Percentiles rank a stretch among this genome's conserved stretches.
These are phyloP conservation scores for Watsonalla binaria DNA, from an alignment of 2,888 invertebrate species.

Conservation along the genomic window DNA sequence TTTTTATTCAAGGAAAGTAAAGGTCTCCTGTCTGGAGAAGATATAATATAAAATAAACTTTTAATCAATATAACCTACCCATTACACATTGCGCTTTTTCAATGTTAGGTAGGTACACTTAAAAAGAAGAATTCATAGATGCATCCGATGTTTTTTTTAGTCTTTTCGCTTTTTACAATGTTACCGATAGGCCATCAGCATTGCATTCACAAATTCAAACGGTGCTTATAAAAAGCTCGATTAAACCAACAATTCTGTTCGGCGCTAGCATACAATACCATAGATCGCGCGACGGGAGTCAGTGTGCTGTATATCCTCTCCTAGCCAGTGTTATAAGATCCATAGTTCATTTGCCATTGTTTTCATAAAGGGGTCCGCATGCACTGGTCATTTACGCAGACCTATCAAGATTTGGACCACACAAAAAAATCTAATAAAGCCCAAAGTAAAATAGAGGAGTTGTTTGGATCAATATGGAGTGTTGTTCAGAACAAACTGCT, in stretches of 20 bases:
- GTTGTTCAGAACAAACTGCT: slow-evolving; percentile 71
- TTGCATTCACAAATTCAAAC: slow-evolving; percentile 51
- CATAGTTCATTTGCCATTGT: slow-evolving; percentile 2
- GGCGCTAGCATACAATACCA: slow-evolving; percentile 58
- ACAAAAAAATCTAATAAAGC: slow-evolving; percentile 70
- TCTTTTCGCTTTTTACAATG: slow-evolving; percentile 45
- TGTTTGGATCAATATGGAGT: slow-evolving; percentile 77
- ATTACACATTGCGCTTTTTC: background rate
- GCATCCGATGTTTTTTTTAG: slow-evolving; percentile 7
- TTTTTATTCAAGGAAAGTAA: no score
- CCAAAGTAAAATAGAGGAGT: slow-evolving; percentile 65
- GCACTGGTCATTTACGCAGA: slow-evolving; percentile 35
- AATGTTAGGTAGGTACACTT: slow-evolving; percentile 5
- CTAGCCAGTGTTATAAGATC: slow-evolving; percentile 25
- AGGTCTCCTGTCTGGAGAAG: no score
- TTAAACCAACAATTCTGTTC: slow-evolving; percentile 73
- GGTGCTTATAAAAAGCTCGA: slow-evolving; percentile 63
- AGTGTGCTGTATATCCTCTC: slow-evolving; percentile 33
- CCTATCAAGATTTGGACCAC: slow-evolving; percentile 24
- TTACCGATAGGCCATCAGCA: slow-evolving; percentile 31
- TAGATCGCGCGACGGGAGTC: slow-evolving; percentile 69
- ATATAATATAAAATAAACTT: no score
- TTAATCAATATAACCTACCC: no score
- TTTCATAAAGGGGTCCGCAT: slow-evolving; percentile 16
- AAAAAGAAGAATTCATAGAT: slow-evolving; percentile 4